These are phyloP conservation scores for Acrobasis repandana DNA, from an alignment of 2,888 invertebrate genomes.

Conservation along the genomic window DNA sequence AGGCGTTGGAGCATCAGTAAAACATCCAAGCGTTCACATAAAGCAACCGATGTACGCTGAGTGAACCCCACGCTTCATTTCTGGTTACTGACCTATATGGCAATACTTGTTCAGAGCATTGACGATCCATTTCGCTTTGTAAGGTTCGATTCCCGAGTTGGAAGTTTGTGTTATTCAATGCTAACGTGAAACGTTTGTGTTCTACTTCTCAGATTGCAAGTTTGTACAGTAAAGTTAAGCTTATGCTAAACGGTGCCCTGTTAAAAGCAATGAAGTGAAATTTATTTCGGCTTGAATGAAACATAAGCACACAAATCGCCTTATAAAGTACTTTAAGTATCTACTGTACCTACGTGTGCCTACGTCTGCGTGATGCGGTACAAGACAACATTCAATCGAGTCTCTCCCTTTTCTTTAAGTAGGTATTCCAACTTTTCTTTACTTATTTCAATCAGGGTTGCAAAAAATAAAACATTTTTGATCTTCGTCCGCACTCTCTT, in stretches of 20 bases:
- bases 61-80: constrained; percentile 5
- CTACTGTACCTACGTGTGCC: no score
- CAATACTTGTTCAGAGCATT: constrained; percentile 17
- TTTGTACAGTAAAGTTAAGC: background rate
- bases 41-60: constrained; percentile 8
- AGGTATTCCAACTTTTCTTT: background rate
- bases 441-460: no score
- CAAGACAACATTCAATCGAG: no score
- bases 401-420: background rate
- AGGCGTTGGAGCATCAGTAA: background rate
- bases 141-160: constrained; percentile 19
- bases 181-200: constrained; percentile 11
- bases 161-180: constrained; percentile 16
- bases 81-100: constrained; percentile 18
- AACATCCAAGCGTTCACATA: background rate
- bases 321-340: no score
- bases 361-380: no score
- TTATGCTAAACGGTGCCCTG: background rate
- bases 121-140: constrained; percentile 19
- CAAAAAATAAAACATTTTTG: no score
- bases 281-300: background rate
- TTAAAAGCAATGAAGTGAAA: background rate
- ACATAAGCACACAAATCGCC: background rate
- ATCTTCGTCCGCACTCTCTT: no score
- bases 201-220: constrained; percentile 1